These are phyloP conservation scores for Macquaria ambigua DNA, from an alignment of 2,113 vertebrate species.

Conservation along the genomic window DNA sequence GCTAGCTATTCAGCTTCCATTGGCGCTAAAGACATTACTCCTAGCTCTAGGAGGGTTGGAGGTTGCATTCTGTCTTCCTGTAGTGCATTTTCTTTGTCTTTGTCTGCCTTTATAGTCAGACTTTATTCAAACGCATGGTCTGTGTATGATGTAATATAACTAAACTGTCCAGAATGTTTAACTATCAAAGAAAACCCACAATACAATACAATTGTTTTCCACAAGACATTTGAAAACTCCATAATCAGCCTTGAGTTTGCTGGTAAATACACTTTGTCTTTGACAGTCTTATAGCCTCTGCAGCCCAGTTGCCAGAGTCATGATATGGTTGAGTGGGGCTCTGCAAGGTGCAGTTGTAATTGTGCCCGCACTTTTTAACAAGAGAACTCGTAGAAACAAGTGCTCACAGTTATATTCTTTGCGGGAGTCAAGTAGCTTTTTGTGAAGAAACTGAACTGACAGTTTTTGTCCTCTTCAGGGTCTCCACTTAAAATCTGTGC, in stretches of 20 bases:
- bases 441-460: not conserved
- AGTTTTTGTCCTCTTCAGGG: not conserved
- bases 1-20: not conserved
- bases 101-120: not conserved
- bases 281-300: not conserved
- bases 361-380: conserved; percentile 1
- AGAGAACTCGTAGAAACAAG: not conserved
- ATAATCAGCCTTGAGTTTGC: conserved; percentile 7
- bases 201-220: not conserved
- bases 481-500: not conserved
- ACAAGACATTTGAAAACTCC: conserved; percentile 1
- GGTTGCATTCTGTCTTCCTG: not conserved
- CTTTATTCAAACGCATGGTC: not conserved
- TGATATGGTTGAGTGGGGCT: conserved; percentile 5
- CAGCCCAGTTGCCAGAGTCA: not conserved
- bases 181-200: not conserved
- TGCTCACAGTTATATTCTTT: not conserved
- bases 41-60: not conserved
- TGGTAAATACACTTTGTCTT: conserved; percentile 9
- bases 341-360: not conserved
- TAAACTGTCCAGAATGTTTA: conserved; percentile 6
- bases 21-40: not conserved
- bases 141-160: conserved; percentile 23
- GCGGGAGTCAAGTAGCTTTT: not conserved
- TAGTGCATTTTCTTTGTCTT: not conserved